These are phyloP conservation scores for Molossus molossus DNA, from an alignment of 2,797 vertebrate species.

Conservation along the genomic window DNA sequence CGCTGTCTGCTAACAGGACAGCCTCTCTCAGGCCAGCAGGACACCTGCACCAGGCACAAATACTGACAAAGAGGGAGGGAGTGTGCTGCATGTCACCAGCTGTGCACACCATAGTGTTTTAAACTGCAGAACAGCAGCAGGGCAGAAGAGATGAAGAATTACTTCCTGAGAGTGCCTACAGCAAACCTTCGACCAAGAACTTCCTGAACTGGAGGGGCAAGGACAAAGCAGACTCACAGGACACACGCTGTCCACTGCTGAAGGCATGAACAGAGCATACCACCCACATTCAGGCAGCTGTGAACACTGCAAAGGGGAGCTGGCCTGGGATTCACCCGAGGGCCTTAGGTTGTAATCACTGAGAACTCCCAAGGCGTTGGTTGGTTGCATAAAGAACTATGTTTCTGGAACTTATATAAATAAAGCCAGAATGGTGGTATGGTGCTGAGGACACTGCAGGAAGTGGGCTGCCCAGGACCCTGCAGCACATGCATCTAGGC, in stretches of 20 bases:
- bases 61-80: background rate
- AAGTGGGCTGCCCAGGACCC: background rate
- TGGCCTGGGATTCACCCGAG: background rate
- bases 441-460: background rate
- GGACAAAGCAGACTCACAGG: background rate
- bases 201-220: background rate
- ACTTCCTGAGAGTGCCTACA: background rate
- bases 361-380: background rate
- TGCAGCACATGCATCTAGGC: background rate
- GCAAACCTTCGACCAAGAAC: background rate
- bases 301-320: background rate
- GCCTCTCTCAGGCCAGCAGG: background rate
- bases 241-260: background rate
- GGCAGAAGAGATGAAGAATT: background rate
- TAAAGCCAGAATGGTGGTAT: background rate
- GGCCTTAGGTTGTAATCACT: too few species aligned
- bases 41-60: background rate
- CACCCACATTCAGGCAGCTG: background rate
- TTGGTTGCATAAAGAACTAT: background rate
- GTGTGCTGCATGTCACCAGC: background rate
- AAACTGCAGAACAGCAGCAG: background rate
- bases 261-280: background rate
- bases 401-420: background rate
- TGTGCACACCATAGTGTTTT: background rate
- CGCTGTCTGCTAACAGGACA: background rate